Evolutionary conservation across 2,113 vertebrate species (phyloP), one percentile per base, ranked within the genome.

Genomic region (Loxodonta africana): DNA sequence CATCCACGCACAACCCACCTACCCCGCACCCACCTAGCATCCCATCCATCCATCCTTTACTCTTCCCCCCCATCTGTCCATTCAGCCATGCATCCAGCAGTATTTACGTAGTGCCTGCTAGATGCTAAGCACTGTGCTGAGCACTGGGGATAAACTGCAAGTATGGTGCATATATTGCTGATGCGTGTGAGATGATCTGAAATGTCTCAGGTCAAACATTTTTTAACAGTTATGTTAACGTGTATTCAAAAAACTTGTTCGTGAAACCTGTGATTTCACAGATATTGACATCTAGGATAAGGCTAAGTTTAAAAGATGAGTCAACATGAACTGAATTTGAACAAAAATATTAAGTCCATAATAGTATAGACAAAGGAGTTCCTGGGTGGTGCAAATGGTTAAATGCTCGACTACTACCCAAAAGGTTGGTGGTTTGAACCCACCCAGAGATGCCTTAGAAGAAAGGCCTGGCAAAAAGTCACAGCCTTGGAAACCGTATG

Each of bases 311-410:
- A 88, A 67, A 83, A 46, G 25, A 78, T n/a, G 73, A 85, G 53
- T 81, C 69, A 60, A 69, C 67, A 71, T 74, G 48, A 91, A 83
- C 25, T 83, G 20, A 77, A 69, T 46, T 28, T 51, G 83, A 96
- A 78, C 33, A 62, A 62, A 91, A 44, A 23, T 6, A 53, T 15
- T 46, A 48, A 65, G 33, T 82, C 17, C 14, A 69, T 18, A 76
- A 86, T n/a, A 15, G 28, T 71, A 8, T 71, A 71, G 69, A 23
- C 60, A 62, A 62, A 62, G 60, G 60, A 62, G 60, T 62, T 23
- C 53, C 18, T 62, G 60, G 20, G 18, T 62, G 60, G 60, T 7
- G 5, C 60, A 62, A 23, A 62, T 7, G 8, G 60, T 62, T 62
- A 9, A 71, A 33, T 7, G 2, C 28, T 69, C 2, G 33, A n/a